Conservation (phyloP, 2,113 vertebrate genomes). For the Sorex araneus region DNA sequence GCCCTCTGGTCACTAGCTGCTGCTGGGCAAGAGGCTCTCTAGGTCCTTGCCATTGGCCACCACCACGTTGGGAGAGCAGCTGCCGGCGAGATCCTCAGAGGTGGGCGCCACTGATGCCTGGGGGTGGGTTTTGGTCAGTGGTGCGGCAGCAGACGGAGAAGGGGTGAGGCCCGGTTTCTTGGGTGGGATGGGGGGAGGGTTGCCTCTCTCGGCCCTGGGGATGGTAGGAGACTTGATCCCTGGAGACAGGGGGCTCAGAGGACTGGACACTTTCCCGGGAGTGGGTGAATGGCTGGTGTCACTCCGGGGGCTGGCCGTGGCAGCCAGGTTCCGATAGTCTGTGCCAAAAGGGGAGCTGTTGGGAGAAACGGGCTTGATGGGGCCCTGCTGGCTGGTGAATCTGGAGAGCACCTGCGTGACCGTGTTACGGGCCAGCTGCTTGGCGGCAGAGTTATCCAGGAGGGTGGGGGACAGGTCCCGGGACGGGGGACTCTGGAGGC, state of each 20-base stretch:
- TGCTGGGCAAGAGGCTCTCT: conserved; percentile 94
- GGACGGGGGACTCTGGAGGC: conserved; percentile 86
- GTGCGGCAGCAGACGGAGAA: conserved; percentile 90
- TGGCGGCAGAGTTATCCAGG: conserved; percentile 91
- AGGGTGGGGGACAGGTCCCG: conserved; percentile 92
- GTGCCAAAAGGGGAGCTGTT: conserved; percentile 97
- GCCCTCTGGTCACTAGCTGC: conserved; percentile 88
- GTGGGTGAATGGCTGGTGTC: conserved; percentile 88
- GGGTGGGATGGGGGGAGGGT: conserved; percentile 97
- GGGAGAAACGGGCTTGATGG: conserved; percentile 88
- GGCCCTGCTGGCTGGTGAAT: conserved; percentile 94
- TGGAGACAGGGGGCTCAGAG: conserved; percentile 89
- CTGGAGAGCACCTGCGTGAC: conserved; percentile 97
- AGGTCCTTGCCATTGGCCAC: conserved; percentile 94
- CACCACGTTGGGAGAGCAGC: conserved; percentile 89
- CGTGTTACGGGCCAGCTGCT: conserved; percentile 96
- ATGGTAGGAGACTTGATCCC: conserved; percentile 95
- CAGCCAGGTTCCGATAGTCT: conserved; percentile 94
- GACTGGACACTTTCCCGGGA: conserved; percentile 90
- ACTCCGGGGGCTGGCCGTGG: conserved; percentile 77
- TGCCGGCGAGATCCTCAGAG: conserved; percentile 89
- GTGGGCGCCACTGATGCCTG: conserved; percentile 74
- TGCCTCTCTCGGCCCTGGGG: conserved; percentile 94
- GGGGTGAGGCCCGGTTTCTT: conserved; percentile 97
- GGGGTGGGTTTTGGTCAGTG: conserved; percentile 88